Evolutionary conservation across 30 jellyfish, hydroid and myxozoan species (phyloP), one percentile per base, ranked within the genome.

Genomic region (Phacellophora camtschatica): DNA sequence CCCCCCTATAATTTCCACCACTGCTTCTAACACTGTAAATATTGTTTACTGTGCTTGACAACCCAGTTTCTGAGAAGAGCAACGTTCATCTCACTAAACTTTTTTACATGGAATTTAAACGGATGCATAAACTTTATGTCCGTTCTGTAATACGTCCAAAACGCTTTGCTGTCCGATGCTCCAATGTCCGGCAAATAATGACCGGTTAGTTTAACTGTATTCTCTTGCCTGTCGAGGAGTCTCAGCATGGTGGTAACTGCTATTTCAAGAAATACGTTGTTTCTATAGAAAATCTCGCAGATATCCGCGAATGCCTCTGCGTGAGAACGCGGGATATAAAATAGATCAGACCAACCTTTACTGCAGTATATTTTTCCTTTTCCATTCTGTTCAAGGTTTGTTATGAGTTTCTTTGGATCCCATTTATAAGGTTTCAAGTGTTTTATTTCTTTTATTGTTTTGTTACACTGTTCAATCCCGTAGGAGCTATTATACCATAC

Each of bases 281-380:
- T 82, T 2, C 72, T 66, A 34, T 30, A 83, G 63, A 84, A 84
- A 27, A 90, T 82, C 35, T 69, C 83, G 42, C 96, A 59, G 19
- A 90, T 54, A 29, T 82, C 77, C 54, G 90, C 86, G 59, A 49
- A 90, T 25, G 81, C 82, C 9, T 68, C 55, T 35, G 96, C 96
- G 81, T 80, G 63, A 3, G 36, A 37, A 23, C 89, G 81, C 65
- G 97, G 97, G 53, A 90, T 76, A 41, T 90, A 90, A 62, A 81
- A 90, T 16, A 90, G 45, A 50, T 90, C 97, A 12, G 97, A 82
- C 97, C 97, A 90, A 15, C 97, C 97, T 66, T 74, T 74, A 75
- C 93, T 84, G 81, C 97, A 90, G 51, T 66, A 70, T 1, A 68
- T 35, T 63, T 51, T 71, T 8, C 93, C 95, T 43, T 82, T 68